A percentile compares a stretch with the other conserved stretches of the same genome.
These are phyloP conservation scores for Tanytarsus gracilentus DNA, from an alignment of 2,888 invertebrate genomes.

Conservation along the genomic window DNA sequence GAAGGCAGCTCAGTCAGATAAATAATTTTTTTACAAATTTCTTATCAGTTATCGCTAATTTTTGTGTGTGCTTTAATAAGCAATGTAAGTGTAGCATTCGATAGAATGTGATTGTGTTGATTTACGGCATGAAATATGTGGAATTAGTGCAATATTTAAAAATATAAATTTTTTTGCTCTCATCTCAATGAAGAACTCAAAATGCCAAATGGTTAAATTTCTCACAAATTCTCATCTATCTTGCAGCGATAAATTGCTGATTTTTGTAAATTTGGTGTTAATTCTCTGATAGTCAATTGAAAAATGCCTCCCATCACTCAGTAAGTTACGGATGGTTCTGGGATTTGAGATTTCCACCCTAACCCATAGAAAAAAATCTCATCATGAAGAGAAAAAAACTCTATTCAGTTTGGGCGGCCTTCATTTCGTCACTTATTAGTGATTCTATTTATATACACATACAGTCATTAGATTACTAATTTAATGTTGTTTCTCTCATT, in stretches of 20 bases:
- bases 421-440: conserved; percentile 24
- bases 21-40: not conserved
- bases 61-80: conserved; percentile 10
- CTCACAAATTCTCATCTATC: conserved; percentile 7
- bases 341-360: not conserved
- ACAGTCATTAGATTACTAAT: not conserved
- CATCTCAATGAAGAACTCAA: not conserved
- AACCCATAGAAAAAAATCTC: not conserved
- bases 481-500: too few relatives aligned
- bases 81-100: conserved; percentile 17
- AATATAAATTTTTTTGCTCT: not conserved
- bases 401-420: conserved; percentile 25
- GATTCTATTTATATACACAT: conserved; percentile 22
- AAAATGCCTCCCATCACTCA: conserved; percentile 26
- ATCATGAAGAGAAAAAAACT: too few relatives aligned
- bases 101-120: conserved; percentile 5
- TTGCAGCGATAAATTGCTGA: conserved; percentile 8
- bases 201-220: conserved; percentile 17
- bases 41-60: conserved; percentile 7
- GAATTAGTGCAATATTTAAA: not conserved
- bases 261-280: conserved; percentile 9
- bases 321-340: conserved; percentile 5
- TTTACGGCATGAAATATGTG: conserved; percentile 18
- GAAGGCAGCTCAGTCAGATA: not conserved
- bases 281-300: conserved; percentile 1